Evolutionary conservation across 2,888 invertebrate species (phyloP), one percentile per base, ranked within the genome.

Genomic region (Luperina nickerlii): DNA sequence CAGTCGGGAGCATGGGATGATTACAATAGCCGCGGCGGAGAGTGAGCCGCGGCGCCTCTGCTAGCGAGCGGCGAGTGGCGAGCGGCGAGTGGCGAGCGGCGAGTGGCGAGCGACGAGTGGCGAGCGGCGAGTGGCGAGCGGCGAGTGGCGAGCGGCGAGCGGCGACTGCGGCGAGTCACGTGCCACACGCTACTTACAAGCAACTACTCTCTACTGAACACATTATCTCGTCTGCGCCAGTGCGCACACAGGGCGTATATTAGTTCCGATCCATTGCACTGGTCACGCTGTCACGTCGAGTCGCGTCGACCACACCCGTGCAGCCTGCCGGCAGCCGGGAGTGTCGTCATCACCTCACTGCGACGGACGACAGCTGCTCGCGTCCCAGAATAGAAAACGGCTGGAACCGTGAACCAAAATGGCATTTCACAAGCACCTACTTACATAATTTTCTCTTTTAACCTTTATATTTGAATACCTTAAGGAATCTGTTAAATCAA

Each of bases 221-320:
- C 32, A 68, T 38, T 68, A 68, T 45, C 54, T 79, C 78, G 51
- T 63, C 27, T 66, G 48, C 38, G 62, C 68, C 5, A 20, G 45
- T 65, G 54, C 68, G 32, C 57, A 20, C 57, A 15, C 20, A 2
- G 18, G n/a, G 67, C 42, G 45, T 63, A 9, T 63, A 48, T 79
- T 70, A 57, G 48, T 79, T 70, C 57, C 48, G 57, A 66, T 60
- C 79, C 69, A 78, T 57, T 65, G 48, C 69, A 78, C 54, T n/a
- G 0, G 69, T n/a, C 65, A 57, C 69, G 51, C 32, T 2, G 54
- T 32, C 38, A 76, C 76, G 32, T 32, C 20, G 9, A 0, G 20
- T 32, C 20, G 11, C 3, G 32, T 9, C 32, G 18, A 63, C 8
- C 8, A 32, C 63, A 32, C 18, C 18, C 15, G 27, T 13, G 18